Conservation (phyloP, 53 echinoderm and acorn worm species). For the Apostichopus leukothele region DNA sequence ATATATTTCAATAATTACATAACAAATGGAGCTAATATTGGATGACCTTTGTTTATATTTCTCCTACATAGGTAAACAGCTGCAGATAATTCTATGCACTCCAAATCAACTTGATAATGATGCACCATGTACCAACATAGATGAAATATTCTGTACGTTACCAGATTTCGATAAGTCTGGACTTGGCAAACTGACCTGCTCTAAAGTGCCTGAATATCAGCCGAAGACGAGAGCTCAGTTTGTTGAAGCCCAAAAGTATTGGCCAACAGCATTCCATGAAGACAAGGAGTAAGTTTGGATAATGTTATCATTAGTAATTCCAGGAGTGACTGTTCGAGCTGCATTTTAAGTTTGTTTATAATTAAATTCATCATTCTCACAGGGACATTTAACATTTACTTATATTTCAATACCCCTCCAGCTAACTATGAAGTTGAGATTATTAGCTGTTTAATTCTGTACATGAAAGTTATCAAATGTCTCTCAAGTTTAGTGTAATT, state of each 20-base stretch:
- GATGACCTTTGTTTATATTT: too few species aligned
- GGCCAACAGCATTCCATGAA: constrained; percentile 93
- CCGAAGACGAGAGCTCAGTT: constrained; percentile 84
- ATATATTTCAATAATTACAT: too few species aligned
- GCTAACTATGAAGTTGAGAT: too few species aligned
- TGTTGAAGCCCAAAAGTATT: constrained; percentile 69
- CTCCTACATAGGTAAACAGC: constrained; percentile 40
- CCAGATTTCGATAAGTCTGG: constrained; percentile 39
- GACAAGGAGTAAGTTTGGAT: constrained; percentile 72
- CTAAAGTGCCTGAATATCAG: constrained; percentile 56
- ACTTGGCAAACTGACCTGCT: constrained; percentile 63
- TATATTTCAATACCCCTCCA: too few species aligned
- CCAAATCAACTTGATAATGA: constrained; percentile 33
- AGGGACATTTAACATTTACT: too few species aligned
- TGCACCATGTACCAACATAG: constrained; percentile 5
- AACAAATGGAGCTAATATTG: too few species aligned
- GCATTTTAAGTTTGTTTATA: too few species aligned
- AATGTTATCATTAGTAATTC: neutral
- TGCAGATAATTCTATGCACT: constrained; percentile 80
- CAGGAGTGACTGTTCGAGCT: too few species aligned
- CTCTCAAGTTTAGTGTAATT: too few species aligned
- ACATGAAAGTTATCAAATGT: too few species aligned
- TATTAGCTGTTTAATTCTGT: too few species aligned
- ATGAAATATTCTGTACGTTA: constrained; percentile 46
- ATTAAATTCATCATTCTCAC: too few species aligned